These are phyloP conservation scores for Protula sp. DNA, from an alignment of 2,888 invertebrate genomes.

Conservation along the genomic window DNA sequence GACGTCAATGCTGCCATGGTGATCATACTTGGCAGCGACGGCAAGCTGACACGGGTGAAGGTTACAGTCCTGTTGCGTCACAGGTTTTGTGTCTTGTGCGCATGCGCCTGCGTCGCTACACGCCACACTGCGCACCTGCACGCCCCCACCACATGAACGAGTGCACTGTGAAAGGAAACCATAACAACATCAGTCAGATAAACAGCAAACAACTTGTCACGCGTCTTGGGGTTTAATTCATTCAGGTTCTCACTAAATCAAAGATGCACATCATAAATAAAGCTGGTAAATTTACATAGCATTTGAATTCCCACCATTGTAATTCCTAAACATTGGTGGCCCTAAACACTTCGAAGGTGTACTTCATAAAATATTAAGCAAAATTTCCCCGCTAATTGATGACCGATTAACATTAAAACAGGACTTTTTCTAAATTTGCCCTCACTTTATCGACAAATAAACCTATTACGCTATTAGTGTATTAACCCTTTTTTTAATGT, in stretches of 20 bases:
- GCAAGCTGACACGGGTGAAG: slow-evolving; percentile 33
- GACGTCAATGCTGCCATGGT: no score
- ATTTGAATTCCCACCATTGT: no score
- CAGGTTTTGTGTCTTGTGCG: slow-evolving; percentile 33
- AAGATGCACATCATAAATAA: no score
- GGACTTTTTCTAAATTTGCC: no score
- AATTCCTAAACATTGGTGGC: no score
- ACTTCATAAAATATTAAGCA: not conserved
- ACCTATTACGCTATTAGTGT: no score
- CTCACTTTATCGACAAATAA: no score
- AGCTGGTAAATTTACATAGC: not conserved
- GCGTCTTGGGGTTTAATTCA: slow-evolving; percentile 30
- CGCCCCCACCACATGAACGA: slow-evolving; percentile 50
- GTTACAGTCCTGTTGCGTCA: slow-evolving; percentile 44
- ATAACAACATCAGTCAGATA: no score
- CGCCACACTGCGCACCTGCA: slow-evolving; percentile 49
- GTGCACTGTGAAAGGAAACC: slow-evolving; percentile 38
- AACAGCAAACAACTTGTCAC: no score
- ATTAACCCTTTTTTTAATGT: no score
- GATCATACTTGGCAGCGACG: no score
- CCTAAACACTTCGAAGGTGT: not conserved
- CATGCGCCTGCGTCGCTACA: slow-evolving; percentile 34
- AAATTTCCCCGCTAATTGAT: not conserved
- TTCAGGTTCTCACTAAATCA: no score
- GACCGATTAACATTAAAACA: not conserved